phyloP scores from a whole-genome alignment of 2,797 vertebrate genomes.

The Periparus ater region DNA sequence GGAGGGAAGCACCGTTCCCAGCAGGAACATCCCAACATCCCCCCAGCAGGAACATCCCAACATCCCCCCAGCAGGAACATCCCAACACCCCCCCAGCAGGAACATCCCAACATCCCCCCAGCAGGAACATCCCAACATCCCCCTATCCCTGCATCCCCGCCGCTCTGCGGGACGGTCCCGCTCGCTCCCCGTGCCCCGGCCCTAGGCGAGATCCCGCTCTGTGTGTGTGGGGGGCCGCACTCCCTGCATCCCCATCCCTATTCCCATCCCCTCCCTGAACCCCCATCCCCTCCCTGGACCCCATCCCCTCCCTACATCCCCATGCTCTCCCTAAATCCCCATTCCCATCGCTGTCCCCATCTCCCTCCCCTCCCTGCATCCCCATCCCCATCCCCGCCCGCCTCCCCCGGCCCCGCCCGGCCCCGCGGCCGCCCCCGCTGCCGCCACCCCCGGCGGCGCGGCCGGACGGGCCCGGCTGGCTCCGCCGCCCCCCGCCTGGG shows the following conservation, averaged over 20 bases:
- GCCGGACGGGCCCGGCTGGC: neutral
- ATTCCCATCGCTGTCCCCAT: too few relatives aligned
- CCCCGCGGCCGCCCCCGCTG: neutral
- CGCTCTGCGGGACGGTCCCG: neutral
- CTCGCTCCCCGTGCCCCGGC: neutral
- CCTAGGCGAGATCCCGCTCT: too few relatives aligned
- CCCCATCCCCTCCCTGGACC: too few relatives aligned
- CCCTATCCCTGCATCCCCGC: neutral
- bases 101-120: neutral
- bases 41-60: too few relatives aligned
- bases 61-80: too few relatives aligned
- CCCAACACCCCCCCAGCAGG: neutral
- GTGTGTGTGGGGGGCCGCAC: neutral
- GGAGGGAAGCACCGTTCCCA: neutral
- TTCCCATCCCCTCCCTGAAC: too few relatives aligned
- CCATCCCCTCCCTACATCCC: neutral
- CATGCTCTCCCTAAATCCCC: neutral
- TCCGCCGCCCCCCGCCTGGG: conserved; percentile 31
- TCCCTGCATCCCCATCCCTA: neutral
- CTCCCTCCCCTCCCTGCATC: too few relatives aligned
- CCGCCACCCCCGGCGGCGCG: neutral
- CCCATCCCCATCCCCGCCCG: neutral
- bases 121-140: too few relatives aligned
- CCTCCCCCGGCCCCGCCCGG: neutral
- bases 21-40: neutral